Base-by-base conservation (phyloP, 2,113 vertebrate genomes). In the Micromys minutus region DNA sequence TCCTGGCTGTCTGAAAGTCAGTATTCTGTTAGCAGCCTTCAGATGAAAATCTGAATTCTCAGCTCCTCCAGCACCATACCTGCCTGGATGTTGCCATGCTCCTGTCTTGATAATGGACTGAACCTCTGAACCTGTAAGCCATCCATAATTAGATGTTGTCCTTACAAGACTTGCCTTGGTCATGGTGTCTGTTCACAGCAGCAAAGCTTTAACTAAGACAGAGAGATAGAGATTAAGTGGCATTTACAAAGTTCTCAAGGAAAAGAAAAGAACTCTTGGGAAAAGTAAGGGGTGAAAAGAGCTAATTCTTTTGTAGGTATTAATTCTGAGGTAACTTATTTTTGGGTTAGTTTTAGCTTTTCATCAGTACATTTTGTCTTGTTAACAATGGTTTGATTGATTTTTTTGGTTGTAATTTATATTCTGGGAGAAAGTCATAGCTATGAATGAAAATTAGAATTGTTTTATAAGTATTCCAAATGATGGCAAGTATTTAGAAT, bases 381-480 rank as follows among this genome's bases (percentile, higher is more conserved):
- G 4, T n/a, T 72, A 69, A 34, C 16, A 63, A 29, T 67, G 31
- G 71, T n/a, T 31, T 55, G 8, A 34, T 69, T 89, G 19, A 88
- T 57, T 31, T 16, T n/a, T 47, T 80, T 24, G 19, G 67, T 50
- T 87, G 42, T 91, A 71, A 81, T 89, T 95, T 95, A 45, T 86
- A 16, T 67, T 26, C 16, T 88, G 26, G 47, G 26, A 72, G 7
- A 96, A 90, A 86, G 76, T 85, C 2, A 67, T 0, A 90, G 80
- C 6, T 15, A 87, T 71, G 39, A 95, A 59, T 87, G 12, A 36
- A 95, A 96, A 88, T 47, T 17, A 77, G 22, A 84, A n/a, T 75
- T 72, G 3, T 89, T 79, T 36, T 71, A 26, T 94, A 96, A 97
- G 84, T 88, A 90, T 71, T 50, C 11, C 45, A 86, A 29, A 24